Evolutionary conservation across 2,888 invertebrate species (phyloP).

Genomic region (Syrista parreyssii): DNA sequence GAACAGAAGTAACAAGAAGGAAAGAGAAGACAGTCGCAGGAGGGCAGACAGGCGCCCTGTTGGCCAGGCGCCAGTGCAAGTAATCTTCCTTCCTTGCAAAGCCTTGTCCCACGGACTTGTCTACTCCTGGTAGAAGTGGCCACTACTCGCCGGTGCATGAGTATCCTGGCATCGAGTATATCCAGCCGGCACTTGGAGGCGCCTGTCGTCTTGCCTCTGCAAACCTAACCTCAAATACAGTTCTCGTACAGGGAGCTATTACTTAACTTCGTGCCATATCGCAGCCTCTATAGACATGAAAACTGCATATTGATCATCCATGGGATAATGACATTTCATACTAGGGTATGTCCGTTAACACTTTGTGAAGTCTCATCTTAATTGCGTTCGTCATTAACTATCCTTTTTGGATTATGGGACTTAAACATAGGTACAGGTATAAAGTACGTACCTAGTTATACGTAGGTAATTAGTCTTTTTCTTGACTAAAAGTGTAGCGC

Average conservation of each 20-base stretch:
- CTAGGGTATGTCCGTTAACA: background rate
- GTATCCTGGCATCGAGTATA: background rate
- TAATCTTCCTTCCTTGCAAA: conserved; percentile 4
- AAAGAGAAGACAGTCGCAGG: background rate
- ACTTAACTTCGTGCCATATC: background rate
- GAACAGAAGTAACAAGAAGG: background rate
- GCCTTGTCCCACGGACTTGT: background rate
- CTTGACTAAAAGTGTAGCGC: background rate
- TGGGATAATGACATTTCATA: background rate
- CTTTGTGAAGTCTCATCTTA: conserved; percentile 17
- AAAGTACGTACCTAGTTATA: background rate
- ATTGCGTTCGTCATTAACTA: conserved; percentile 34
- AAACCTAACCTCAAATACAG: background rate
- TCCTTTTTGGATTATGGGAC: conserved; percentile 23
- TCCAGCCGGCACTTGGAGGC: background rate
- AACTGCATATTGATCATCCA: background rate
- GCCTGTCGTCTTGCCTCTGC: background rate
- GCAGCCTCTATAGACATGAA: background rate
- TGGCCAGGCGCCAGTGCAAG: conserved; percentile 8
- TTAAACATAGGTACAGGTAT: background rate
- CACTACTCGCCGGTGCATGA: background rate
- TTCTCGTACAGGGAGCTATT: background rate
- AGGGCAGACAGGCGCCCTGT: conserved; percentile 10
- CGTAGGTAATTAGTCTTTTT: background rate
- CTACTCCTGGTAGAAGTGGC: background rate